Conservation (phyloP, 2,797 vertebrate species). For the Coregonus sp. region DNA sequence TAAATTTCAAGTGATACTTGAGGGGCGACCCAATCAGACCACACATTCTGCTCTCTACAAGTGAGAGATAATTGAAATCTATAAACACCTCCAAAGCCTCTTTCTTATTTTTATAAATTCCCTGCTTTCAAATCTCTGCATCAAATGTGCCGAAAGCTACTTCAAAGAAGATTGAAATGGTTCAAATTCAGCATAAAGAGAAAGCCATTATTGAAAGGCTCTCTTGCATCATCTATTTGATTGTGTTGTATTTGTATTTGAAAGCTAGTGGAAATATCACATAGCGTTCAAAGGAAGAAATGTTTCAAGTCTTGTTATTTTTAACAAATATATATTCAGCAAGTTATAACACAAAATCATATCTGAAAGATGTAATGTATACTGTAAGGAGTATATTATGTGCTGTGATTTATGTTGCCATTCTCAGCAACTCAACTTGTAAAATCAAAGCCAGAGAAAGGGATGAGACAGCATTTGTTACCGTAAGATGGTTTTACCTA, state of each 20-base stretch:
- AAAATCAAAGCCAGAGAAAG: not conserved
- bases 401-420: not conserved
- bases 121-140: slow-evolving; percentile 80
- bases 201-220: slow-evolving; percentile 81
- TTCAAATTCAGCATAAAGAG: slow-evolving; percentile 77
- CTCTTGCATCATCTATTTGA: slow-evolving; percentile 49
- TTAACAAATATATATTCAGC: not conserved
- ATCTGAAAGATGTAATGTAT: not conserved
- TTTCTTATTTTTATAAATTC: slow-evolving; percentile 84
- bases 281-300: not conserved
- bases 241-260: slow-evolving; percentile 37
- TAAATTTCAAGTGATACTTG: slow-evolving; percentile 86
- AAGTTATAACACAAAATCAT: not conserved
- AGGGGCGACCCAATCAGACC: slow-evolving; percentile 78
- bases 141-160: slow-evolving; percentile 85
- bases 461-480: not conserved
- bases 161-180: slow-evolving; percentile 81
- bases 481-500: not conserved
- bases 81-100: slow-evolving; percentile 85
- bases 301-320: not conserved
- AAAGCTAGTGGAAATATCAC: slow-evolving; percentile 19
- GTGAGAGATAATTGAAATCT: slow-evolving; percentile 84
- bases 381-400: not conserved
- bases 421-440: not conserved
- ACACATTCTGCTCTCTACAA: slow-evolving; percentile 79